Conservation (phyloP, 2,797 vertebrate species). For the Pipistrellus pygmaeus region DNA sequence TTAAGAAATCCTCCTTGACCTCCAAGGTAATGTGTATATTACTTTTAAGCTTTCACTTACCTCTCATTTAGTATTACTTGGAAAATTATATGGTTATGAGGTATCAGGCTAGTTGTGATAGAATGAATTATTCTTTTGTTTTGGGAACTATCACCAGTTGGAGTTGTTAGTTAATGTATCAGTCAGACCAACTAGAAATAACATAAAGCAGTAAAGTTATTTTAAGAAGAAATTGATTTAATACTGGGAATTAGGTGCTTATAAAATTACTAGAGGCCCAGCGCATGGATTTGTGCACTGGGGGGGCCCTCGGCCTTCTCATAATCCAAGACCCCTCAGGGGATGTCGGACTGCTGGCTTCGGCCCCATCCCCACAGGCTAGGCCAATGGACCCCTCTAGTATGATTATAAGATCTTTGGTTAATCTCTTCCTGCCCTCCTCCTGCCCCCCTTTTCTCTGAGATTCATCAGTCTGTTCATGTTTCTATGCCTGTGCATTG, state of each 20-base stretch:
- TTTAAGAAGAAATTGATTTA: constrained; percentile 58
- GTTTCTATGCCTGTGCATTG: no score
- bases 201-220: neutral
- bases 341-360: no score
- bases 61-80: constrained; percentile 23
- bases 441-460: no score
- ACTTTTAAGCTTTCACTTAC: constrained; percentile 28
- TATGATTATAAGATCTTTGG: no score
- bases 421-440: no score
- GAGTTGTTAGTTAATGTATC: constrained; percentile 11
- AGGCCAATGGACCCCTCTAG: no score
- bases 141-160: constrained; percentile 16
- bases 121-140: neutral
- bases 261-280: neutral
- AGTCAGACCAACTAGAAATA: neutral
- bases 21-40: neutral
- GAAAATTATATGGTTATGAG: neutral
- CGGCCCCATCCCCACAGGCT: no score
- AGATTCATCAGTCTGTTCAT: no score
- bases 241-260: neutral
- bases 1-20: constrained; percentile 25
- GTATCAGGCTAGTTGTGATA: neutral
- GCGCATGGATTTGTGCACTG: no score
- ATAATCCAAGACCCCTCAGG: no score
- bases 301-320: no score